phyloP scores from a whole-genome alignment of 2,113 vertebrate genomes.

The Nothobranchius furzeri region DNA sequence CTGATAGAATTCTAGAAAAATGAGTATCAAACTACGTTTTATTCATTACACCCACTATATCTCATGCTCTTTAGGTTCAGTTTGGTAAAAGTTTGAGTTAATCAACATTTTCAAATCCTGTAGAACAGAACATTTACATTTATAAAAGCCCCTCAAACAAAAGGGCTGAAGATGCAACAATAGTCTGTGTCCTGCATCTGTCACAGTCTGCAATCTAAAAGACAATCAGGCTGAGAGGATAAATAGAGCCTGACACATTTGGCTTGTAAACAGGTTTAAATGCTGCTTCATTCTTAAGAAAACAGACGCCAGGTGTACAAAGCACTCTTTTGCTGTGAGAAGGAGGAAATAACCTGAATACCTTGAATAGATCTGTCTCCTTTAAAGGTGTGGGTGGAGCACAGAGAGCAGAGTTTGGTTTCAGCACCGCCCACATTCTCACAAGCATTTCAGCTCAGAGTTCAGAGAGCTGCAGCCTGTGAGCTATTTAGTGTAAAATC shows the following conservation, averaged over 20 bases:
- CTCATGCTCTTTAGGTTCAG: no score
- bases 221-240: neutral
- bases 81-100: no score
- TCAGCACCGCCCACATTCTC: slow-evolving; percentile 56
- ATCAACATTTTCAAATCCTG: no score
- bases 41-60: no score
- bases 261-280: slow-evolving; percentile 9
- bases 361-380: slow-evolving; percentile 44
- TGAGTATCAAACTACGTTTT: no score
- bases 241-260: slow-evolving; percentile 3
- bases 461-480: neutral
- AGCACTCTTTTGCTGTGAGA: slow-evolving; percentile 2
- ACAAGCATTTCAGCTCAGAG: slow-evolving; percentile 13
- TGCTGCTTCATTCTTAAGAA: slow-evolving; percentile 14
- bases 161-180: no score
- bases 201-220: neutral
- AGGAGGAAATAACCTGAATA: slow-evolving; percentile 33
- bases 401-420: slow-evolving; percentile 48
- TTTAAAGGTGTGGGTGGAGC: slow-evolving; percentile 66
- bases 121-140: no score
- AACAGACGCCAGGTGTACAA: slow-evolving; percentile 5
- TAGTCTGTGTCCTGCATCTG: neutral
- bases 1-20: no score
- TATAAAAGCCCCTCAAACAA: no score
- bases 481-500: neutral